phyloP scores from a whole-genome alignment of 1,140 invertebrate species.

The Drosophila guanche region DNA sequence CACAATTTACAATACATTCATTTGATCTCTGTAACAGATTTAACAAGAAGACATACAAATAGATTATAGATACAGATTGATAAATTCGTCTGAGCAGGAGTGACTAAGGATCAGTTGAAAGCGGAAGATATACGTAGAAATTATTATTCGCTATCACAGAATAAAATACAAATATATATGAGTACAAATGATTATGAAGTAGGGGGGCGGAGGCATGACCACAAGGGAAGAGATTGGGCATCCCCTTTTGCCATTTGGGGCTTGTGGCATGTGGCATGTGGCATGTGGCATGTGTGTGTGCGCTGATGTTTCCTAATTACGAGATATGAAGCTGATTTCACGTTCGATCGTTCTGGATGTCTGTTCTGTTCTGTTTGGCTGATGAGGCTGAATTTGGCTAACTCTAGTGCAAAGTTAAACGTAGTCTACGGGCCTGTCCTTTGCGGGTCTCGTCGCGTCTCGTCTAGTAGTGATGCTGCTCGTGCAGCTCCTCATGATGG shows the following conservation, averaged over 20 bases:
- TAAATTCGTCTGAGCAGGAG: conserved; percentile 77
- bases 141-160: conserved; percentile 81
- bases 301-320: conserved; percentile 77
- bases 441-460: conserved; percentile 1
- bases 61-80: conserved; percentile 45
- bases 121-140: conserved; percentile 45
- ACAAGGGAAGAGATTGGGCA: conserved; percentile 12
- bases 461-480: conserved; percentile 59
- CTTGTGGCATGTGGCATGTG: conserved; percentile 17
- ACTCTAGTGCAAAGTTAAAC: conserved; percentile 62
- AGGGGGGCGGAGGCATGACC: conserved; percentile 10
- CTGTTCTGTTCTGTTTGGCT: conserved; percentile 20
- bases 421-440: conserved; percentile 33
- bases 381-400: conserved; percentile 73
- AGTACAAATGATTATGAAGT: conserved; percentile 67
- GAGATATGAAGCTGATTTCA: conserved; percentile 81
- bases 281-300: conserved; percentile 37
- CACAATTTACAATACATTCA: conserved; percentile 67
- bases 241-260: neutral
- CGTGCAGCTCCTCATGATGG: conserved; percentile 75
- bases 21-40: conserved; percentile 68
- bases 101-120: conserved; percentile 72
- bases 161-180: conserved; percentile 71
- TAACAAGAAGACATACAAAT: conserved; percentile 43
- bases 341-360: conserved; percentile 59